A percentile compares a stretch with the other conserved stretches of the same genome.
Evolutionary conservation across 2,797 vertebrate genomes (phyloP).

Genomic region (Tokudaia muenninki): DNA sequence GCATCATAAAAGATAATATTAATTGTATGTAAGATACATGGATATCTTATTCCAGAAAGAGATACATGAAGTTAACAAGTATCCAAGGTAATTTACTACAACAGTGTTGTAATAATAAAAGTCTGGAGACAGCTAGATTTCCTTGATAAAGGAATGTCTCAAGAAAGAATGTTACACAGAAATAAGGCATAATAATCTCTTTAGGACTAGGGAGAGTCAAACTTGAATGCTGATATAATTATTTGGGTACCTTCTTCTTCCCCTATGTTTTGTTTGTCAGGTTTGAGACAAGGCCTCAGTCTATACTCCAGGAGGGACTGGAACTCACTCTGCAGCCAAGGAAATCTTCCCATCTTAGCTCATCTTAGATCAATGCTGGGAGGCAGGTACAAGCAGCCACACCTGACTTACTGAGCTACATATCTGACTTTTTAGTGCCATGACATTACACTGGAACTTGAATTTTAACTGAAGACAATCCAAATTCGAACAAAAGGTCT

Average conservation of each 20-base stretch:
- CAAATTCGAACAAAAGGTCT: constrained; percentile 17
- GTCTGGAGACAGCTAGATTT: not conserved
- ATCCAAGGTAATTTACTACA: not conserved
- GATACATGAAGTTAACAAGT: not conserved
- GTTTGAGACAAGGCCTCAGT: not conserved
- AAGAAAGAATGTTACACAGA: not conserved
- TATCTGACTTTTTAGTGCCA: not conserved
- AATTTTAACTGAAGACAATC: constrained; percentile 37
- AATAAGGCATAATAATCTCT: not conserved
- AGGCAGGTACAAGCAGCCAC: not conserved
- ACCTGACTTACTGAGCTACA: not conserved
- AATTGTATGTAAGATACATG: not conserved
- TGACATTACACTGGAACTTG: not conserved
- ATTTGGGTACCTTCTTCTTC: not conserved
- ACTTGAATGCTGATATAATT: not conserved
- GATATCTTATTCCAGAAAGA: not conserved
- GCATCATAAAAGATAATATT: not conserved
- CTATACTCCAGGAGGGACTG: not conserved
- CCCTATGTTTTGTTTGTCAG: not conserved
- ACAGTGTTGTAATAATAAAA: not conserved
- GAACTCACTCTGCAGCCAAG: not conserved
- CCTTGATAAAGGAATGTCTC: not conserved
- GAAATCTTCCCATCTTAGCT: not conserved
- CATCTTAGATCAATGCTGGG: not conserved
- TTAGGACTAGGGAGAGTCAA: not conserved